Evolutionary conservation across 1,140 invertebrate genomes (phyloP).

Genomic region (Eurytemora carolleeae): DNA sequence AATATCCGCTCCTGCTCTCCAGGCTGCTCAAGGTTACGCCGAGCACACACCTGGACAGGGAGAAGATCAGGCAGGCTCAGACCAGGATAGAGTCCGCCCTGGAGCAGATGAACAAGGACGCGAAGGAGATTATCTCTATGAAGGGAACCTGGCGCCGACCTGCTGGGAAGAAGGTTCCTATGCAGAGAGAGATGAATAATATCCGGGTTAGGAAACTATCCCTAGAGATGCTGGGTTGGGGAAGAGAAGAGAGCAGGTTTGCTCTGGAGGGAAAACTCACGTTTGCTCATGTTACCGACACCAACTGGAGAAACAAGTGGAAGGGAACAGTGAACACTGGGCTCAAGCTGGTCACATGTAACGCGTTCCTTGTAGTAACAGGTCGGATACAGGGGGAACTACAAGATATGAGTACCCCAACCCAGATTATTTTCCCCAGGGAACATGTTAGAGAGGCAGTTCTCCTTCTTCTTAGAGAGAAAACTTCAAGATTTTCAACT

Average conservation of each 20-base stretch:
- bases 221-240: neutral
- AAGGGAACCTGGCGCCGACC: slow-evolving; percentile 2
- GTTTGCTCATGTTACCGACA: neutral
- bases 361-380: neutral
- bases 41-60: slow-evolving; percentile 24
- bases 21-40: slow-evolving; percentile 69
- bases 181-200: neutral
- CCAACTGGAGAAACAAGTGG: neutral
- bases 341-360: neutral
- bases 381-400: neutral
- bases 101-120: slow-evolving; percentile 62
- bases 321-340: neutral
- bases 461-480: slow-evolving; percentile 13
- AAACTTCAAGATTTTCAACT: slow-evolving; percentile 4
- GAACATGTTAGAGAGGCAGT: slow-evolving; percentile 9
- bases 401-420: neutral
- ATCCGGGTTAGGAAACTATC: neutral
- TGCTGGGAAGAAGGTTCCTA: neutral
- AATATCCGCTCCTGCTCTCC: slow-evolving; percentile 75
- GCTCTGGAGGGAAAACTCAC: neutral
- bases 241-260: neutral
- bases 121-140: slow-evolving; percentile 3
- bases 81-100: slow-evolving; percentile 76
- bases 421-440: neutral
- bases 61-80: slow-evolving; percentile 38